Percentiles rank a stretch among this genome's conserved stretches.
These are phyloP conservation scores for Nycticorax nycticorax DNA, from an alignment of 2,113 vertebrate species.

Conservation along the genomic window DNA sequence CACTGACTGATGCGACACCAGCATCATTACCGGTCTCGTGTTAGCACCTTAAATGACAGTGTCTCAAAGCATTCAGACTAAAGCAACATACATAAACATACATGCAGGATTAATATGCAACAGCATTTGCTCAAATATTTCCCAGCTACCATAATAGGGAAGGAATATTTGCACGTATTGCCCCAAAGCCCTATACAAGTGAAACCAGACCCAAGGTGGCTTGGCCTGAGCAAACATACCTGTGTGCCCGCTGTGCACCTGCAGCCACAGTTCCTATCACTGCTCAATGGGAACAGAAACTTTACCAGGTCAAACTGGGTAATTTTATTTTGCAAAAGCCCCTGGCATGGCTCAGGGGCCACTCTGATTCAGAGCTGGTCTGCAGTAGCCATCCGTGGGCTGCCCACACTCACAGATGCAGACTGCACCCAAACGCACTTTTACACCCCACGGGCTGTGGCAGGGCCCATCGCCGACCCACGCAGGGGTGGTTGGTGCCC, in stretches of 20 bases:
- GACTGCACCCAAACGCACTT: background rate
- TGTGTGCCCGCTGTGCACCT: background rate
- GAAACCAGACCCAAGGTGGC: background rate
- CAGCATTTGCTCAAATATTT: background rate
- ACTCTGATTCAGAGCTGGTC: background rate
- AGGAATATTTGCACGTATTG: background rate
- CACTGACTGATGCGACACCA: background rate
- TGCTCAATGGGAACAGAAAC: fast-evolving
- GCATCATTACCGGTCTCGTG: fast-evolving
- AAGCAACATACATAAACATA: background rate
- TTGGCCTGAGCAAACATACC: background rate
- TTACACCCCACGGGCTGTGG: background rate
- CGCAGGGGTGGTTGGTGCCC: background rate
- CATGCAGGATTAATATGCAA: background rate
- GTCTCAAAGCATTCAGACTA: background rate
- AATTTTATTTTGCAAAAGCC: background rate
- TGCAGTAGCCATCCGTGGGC: background rate
- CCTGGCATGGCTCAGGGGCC: background rate
- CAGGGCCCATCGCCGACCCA: fast-evolving
- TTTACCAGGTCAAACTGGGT: background rate
- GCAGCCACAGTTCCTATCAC: background rate
- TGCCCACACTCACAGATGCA: background rate
- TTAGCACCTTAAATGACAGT: background rate
- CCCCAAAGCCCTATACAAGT: background rate
- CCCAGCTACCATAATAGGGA: background rate